Percentiles rank a stretch among this genome's conserved stretches.
phyloP scores from a whole-genome alignment of 1,140 invertebrate genomes.

The Drosophila kepulauana region DNA sequence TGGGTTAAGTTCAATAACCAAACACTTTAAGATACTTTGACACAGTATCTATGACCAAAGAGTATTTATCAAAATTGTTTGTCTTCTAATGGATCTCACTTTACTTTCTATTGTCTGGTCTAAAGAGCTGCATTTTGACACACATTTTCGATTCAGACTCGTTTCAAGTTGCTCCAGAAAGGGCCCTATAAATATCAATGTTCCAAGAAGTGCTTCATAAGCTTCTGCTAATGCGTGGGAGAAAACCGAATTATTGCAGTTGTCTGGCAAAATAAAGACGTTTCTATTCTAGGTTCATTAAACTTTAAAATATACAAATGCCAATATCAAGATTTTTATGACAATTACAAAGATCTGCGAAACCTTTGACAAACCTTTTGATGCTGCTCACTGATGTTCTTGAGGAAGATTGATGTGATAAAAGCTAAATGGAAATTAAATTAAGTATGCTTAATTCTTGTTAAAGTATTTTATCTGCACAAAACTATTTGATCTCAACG shows the following conservation, averaged over 20 bases:
- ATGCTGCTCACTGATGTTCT: neutral
- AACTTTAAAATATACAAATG: neutral
- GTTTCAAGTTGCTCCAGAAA: constrained; percentile 34
- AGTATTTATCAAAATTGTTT: constrained; percentile 56
- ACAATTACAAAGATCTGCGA: neutral
- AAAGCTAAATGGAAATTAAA: neutral
- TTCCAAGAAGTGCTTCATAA: neutral
- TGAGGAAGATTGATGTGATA: constrained; percentile 1
- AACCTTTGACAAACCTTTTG: neutral
- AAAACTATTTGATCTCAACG: neutral
- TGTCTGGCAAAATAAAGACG: neutral
- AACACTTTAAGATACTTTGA: constrained; percentile 54
- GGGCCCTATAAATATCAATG: constrained; percentile 18
- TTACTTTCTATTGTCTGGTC: constrained; percentile 71
- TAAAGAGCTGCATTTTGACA: constrained; percentile 58
- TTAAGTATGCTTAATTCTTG: neutral
- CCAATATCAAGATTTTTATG: neutral
- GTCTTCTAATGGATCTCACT: constrained; percentile 70
- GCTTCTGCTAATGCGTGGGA: constrained; percentile 9
- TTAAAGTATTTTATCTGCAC: neutral
- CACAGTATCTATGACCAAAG: constrained; percentile 58
- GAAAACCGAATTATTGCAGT: neutral
- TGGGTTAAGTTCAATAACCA: constrained; percentile 76
- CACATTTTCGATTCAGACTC: constrained; percentile 29
- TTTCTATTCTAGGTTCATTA: neutral